Percentiles rank a stretch among this genome's conserved stretches.
Evolutionary conservation across 2,113 vertebrate species (phyloP).

Genomic region (Pollachius pollachius): DNA sequence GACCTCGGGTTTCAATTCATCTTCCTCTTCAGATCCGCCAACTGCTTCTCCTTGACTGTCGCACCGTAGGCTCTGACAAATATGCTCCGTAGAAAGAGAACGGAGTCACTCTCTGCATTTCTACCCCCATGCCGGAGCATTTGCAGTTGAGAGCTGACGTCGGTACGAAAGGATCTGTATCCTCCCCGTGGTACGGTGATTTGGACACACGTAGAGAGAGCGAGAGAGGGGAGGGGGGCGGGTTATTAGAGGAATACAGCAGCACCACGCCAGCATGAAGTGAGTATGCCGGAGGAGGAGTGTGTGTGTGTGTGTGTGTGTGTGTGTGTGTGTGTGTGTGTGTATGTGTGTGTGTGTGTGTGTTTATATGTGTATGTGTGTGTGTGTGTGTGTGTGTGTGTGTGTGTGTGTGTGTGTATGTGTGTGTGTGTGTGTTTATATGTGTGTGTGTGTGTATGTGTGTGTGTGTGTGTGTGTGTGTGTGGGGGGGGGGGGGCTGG

Average conservation of each 20-base stretch:
- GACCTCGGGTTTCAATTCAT: constrained; percentile 68
- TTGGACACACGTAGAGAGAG: no score
- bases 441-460: no score
- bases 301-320: not conserved
- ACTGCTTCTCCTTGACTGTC: constrained; percentile 32
- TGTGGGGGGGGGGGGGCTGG: no score
- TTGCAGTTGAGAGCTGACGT: constrained; percentile 34
- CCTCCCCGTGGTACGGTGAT: constrained; percentile 14
- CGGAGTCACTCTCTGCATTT: constrained; percentile 8
- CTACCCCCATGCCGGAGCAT: constrained; percentile 12
- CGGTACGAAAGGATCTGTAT: constrained; percentile 11
- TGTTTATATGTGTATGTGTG: not conserved
- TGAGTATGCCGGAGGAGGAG: constrained; percentile 19
- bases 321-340: no score
- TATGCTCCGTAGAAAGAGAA: constrained; percentile 9
- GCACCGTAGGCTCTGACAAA: not conserved
- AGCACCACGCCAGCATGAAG: constrained; percentile 35
- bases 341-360: no score
- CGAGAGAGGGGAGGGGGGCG: constrained; percentile 24
- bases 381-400: no score
- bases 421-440: constrained; percentile 1
- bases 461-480: no score
- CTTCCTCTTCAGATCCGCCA: constrained; percentile 36
- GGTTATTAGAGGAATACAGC: constrained; percentile 27
- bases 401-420: no score